Percentiles rank a stretch among this genome's conserved stretches.
These are phyloP conservation scores for Gastracanthus pulcherrimus DNA, from an alignment of 2,888 invertebrate genomes.

Conservation along the genomic window DNA sequence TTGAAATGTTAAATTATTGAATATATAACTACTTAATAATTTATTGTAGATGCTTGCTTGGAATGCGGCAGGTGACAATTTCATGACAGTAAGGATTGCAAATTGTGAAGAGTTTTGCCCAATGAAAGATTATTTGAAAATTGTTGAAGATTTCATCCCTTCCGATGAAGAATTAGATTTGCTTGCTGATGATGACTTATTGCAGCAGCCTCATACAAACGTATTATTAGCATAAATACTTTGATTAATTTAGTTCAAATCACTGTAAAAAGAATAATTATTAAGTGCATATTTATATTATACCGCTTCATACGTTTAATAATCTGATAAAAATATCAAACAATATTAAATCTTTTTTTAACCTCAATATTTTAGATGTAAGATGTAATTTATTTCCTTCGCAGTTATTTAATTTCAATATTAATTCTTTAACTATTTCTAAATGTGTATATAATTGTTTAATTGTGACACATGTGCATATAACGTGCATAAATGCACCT, in stretches of 20 bases:
- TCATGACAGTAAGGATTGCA: background rate
- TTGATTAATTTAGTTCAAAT: too few species aligned
- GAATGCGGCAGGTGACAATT: background rate
- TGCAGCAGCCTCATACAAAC: too few species aligned
- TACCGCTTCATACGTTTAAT: too few species aligned
- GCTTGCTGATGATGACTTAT: background rate
- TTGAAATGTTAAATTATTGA: background rate
- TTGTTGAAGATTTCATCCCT: slow-evolving; percentile 3
- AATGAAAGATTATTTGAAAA: background rate
- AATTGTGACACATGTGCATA: background rate
- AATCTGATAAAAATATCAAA: background rate
- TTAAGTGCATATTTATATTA: too few species aligned
- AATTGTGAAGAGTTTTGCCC: slow-evolving; percentile 27
- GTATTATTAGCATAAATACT: too few species aligned
- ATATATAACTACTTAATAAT: background rate
- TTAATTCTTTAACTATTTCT: too few species aligned
- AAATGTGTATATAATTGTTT: background rate
- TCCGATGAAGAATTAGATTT: slow-evolving; percentile 20
- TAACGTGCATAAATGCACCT: background rate
- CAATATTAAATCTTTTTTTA: background rate
- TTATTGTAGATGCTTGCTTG: slow-evolving; percentile 18
- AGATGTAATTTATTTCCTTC: too few species aligned
- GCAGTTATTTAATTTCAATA: too few species aligned
- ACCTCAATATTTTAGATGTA: too few species aligned
- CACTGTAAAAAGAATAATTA: too few species aligned